Conservation (phyloP, 2,797 vertebrate genomes). For the Kryptopterus vitreolus region DNA sequence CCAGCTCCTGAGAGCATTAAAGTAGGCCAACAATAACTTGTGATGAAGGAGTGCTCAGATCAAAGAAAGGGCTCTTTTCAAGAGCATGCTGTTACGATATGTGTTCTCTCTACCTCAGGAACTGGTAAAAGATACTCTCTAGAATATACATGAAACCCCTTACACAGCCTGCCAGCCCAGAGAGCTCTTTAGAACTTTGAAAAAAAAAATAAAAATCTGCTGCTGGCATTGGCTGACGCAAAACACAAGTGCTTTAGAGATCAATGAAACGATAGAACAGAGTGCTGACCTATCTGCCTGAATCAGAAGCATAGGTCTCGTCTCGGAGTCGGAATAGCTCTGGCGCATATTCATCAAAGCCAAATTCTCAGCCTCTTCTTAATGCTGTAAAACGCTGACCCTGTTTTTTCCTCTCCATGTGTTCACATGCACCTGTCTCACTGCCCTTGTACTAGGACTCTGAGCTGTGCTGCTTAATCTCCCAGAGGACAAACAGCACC, state of each 20-base stretch:
- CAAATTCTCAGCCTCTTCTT: constrained; percentile 22
- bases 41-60: constrained; percentile 49
- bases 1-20: constrained; percentile 49
- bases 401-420: not conserved
- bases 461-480: constrained; percentile 37
- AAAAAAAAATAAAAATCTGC: constrained; percentile 18
- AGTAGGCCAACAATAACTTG: constrained; percentile 50
- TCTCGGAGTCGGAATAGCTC: constrained; percentile 15
- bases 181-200: constrained; percentile 36
- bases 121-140: constrained; percentile 42
- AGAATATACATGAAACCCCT: constrained; percentile 42
- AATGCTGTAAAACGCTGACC: constrained; percentile 23
- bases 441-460: constrained; percentile 32
- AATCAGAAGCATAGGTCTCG: constrained; percentile 18
- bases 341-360: constrained; percentile 24
- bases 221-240: constrained; percentile 18
- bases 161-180: not conserved
- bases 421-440: constrained; percentile 18
- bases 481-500: constrained; percentile 66
- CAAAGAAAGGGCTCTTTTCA: constrained; percentile 50
- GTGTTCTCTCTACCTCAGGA: constrained; percentile 40
- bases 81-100: constrained; percentile 42
- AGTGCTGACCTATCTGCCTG: constrained; percentile 36
- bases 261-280: constrained; percentile 39
- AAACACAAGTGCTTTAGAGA: constrained; percentile 40